These are phyloP conservation scores for Meloe dianella DNA, from an alignment of 2,888 invertebrate genomes.

Conservation along the genomic window DNA sequence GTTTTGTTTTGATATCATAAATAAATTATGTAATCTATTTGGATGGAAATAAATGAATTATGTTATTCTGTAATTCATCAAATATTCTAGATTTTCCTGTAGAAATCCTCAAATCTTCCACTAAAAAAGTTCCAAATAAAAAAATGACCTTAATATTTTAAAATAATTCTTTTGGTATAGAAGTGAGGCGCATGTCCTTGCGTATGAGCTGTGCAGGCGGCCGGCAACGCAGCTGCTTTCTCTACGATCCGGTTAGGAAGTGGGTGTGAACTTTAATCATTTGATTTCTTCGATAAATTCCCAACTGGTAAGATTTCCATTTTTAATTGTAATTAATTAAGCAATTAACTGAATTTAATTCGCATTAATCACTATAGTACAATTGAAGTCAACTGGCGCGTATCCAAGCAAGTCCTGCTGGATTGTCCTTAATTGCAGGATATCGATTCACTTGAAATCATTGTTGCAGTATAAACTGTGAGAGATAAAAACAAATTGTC, in stretches of 20 bases:
- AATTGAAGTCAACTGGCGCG: neutral
- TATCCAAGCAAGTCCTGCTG: neutral
- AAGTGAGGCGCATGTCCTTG: neutral
- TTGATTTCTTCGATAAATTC: conserved; percentile 14
- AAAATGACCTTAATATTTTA: neutral
- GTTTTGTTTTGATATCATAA: conserved; percentile 16
- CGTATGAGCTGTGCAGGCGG: neutral
- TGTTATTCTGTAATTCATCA: neutral
- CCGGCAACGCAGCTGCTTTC: conserved; percentile 23
- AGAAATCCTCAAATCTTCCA: too few species aligned
- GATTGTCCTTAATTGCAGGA: neutral
- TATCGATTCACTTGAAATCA: neutral
- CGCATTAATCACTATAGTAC: neutral
- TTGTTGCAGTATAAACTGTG: neutral
- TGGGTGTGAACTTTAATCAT: conserved; percentile 28
- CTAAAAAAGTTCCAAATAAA: neutral
- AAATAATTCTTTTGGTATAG: neutral
- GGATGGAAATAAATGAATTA: conserved; percentile 29
- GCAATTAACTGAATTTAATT: neutral
- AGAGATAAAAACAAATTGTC: neutral
- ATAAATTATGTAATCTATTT: conserved; percentile 24
- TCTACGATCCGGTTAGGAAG: conserved; percentile 19
- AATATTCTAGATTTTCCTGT: neutral
- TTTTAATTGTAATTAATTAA: conserved; percentile 22
- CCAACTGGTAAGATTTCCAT: conserved; percentile 2